Evolutionary conservation across 2,888 invertebrate species (phyloP), one percentile per base, ranked within the genome.

Genomic region (Allolobophora icterica): DNA sequence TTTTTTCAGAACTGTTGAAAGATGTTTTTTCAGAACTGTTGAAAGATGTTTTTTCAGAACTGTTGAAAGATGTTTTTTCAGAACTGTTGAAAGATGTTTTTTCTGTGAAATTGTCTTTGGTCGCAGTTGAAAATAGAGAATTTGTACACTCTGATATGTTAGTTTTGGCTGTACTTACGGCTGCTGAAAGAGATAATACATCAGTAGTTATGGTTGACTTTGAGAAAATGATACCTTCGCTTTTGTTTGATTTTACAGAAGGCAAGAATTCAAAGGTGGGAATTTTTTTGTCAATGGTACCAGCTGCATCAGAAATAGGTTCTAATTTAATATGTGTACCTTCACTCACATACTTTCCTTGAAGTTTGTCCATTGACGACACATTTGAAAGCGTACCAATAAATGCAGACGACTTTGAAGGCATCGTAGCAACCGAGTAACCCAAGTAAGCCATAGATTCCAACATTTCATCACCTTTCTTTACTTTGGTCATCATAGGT

Each of bases 131-230:
- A 71, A 71, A 1, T 71, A 71, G 71, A 71, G 4, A 71, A 30
- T 71, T n/a, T 71, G 71, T n/a, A 71, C 30, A n/a, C n/a, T 71
- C n/a, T n/a, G 71, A 71, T 71, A 11, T 71, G 71, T 71, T 1
- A 71, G 30, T 71, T 71, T 71, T 71, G 71, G 71, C n/a, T 30
- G 30, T 13, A 71, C 71, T 17, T 71, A n/a, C 8, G 71, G 71
- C 71, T 71, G 71, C 71, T 71, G 71, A 71, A 71, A 71, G 71
- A 71, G 71, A 71, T n/a, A 71, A 71, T n/a, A 71, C 71, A 71
- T 71, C 8, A 71, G 71, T 71, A n/a, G 71, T 71, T 71, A 71
- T 71, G 71, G 30, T 3, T n/a, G 71, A 71, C 71, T 71, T 30
- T n/a, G 71, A 71, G 71, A 71, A 30, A 71, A n/a, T n/a, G n/a